phyloP scores from a whole-genome alignment of 2,888 invertebrate genomes.

The Vannuccia rotundouncinata region DNA sequence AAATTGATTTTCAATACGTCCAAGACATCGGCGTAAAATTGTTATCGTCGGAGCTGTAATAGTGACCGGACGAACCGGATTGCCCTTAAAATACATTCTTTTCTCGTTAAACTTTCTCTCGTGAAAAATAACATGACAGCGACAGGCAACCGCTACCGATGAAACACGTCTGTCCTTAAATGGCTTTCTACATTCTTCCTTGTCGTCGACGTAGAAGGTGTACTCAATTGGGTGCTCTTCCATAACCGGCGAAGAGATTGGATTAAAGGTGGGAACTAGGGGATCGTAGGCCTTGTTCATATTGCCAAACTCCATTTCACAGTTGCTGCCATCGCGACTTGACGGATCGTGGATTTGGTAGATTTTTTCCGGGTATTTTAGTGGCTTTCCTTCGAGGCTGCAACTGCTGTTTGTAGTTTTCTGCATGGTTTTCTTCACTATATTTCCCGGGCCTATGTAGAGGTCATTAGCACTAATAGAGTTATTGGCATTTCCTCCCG shows the following conservation, averaged over 20 bases:
- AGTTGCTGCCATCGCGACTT: not conserved
- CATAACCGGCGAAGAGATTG: not conserved
- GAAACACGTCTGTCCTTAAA: slow-evolving; percentile 29
- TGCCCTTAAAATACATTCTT: slow-evolving; percentile 48
- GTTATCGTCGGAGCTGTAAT: slow-evolving; percentile 30
- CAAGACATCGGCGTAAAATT: slow-evolving; percentile 26
- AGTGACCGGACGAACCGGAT: slow-evolving; percentile 30
- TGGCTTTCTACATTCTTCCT: slow-evolving; percentile 14
- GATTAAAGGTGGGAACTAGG: not conserved
- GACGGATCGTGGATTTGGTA: too few species aligned
- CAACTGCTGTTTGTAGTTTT: not conserved
- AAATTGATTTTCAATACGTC: slow-evolving; percentile 34
- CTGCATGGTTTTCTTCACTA: not conserved
- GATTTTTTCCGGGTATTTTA: not conserved
- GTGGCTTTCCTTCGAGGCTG: not conserved
- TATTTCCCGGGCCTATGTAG: not conserved
- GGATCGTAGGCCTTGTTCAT: not conserved
- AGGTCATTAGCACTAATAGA: not conserved
- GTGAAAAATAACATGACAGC: slow-evolving; percentile 30
- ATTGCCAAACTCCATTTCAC: not conserved
- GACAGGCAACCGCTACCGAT: not conserved
- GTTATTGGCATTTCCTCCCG: not conserved
- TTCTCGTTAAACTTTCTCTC: slow-evolving; percentile 16
- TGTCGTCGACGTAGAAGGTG: slow-evolving; percentile 37
- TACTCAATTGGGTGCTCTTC: slow-evolving; percentile 29